Evolutionary conservation across 2,113 vertebrate genomes (phyloP).

Genomic region (Climacteris rufus): DNA sequence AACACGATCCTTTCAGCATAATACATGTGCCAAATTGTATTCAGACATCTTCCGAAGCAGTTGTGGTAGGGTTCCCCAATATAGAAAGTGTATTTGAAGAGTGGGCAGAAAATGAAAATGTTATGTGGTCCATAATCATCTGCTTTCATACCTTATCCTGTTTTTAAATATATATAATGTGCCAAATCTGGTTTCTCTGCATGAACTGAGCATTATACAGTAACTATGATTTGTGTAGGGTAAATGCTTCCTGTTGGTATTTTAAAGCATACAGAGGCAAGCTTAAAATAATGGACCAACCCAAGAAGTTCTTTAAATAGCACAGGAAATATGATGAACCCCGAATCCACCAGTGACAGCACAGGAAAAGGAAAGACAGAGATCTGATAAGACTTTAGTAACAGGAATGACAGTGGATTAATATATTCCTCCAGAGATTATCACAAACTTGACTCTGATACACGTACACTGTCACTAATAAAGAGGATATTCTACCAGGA

Average conservation of each 20-base stretch:
- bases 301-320: constrained; percentile 28
- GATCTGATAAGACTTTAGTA: not conserved
- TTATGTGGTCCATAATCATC: not conserved
- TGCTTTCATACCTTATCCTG: not conserved
- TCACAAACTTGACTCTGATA: not conserved
- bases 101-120: not conserved
- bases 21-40: not conserved
- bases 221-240: not conserved
- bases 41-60: not conserved
- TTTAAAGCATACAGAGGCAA: not conserved
- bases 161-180: not conserved
- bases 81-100: not conserved
- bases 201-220: not conserved
- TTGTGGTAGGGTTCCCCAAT: not conserved
- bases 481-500: not conserved
- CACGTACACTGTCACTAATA: not conserved
- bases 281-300: constrained; percentile 16
- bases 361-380: constrained; percentile 2
- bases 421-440: not conserved
- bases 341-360: not conserved
- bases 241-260: not conserved
- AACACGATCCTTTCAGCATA: not conserved
- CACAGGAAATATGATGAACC: constrained; percentile 6
- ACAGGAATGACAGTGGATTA: not conserved
- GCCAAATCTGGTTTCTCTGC: not conserved